These are phyloP conservation scores for Hecatera dysodea DNA, from an alignment of 2,888 invertebrate genomes.

Conservation along the genomic window DNA sequence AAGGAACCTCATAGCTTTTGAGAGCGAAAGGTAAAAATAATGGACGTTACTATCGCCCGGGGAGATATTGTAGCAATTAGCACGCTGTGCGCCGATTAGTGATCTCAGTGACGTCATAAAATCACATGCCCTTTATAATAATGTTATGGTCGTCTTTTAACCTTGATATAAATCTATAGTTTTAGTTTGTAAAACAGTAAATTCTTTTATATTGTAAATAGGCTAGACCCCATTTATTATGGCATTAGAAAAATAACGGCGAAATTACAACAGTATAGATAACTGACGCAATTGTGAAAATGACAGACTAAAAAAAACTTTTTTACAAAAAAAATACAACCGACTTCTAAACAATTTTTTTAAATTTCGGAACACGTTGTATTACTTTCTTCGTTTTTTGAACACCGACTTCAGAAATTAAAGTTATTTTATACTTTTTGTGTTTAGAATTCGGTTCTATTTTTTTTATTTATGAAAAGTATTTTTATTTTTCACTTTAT, in stretches of 20 bases:
- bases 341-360: no score
- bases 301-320: neutral
- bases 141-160: constrained; percentile 1
- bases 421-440: no score
- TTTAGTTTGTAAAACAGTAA: neutral
- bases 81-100: constrained; percentile 26
- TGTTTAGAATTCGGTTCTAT: no score
- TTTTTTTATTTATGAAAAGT: no score
- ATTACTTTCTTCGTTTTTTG: no score
- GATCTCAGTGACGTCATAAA: constrained; percentile 20
- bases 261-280: neutral
- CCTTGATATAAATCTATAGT: neutral
- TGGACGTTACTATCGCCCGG: constrained; percentile 26
- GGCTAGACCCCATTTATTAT: neutral
- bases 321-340: no score
- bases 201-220: neutral
- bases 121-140: constrained; percentile 8
- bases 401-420: no score
- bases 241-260: neutral
- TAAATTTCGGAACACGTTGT: no score
- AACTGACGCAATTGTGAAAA: neutral
- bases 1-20: neutral
- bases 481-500: no score
- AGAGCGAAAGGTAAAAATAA: constrained; percentile 20
- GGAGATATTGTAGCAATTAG: constrained; percentile 39